Percentiles rank a stretch among this genome's conserved stretches.
phyloP scores from a whole-genome alignment of 2,797 vertebrate species.

The Leptodactylus fallax region DNA sequence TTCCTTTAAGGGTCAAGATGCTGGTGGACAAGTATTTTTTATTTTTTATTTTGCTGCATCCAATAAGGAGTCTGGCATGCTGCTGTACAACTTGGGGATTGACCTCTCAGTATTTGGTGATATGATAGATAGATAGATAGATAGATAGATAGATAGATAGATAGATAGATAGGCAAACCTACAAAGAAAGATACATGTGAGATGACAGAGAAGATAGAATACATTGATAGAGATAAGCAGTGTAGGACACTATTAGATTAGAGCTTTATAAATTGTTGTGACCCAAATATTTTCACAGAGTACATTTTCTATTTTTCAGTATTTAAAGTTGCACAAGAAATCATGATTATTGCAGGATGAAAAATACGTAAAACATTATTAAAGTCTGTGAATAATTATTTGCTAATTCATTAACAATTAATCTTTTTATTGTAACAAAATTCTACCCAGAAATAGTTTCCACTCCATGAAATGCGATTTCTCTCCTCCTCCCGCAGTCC shows the following conservation, averaged over 20 bases:
- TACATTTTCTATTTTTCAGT: background rate
- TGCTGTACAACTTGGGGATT: no score
- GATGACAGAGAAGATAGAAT: background rate
- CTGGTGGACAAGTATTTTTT: no score
- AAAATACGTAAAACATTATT: background rate
- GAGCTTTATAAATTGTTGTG: background rate
- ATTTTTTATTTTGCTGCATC: no score
- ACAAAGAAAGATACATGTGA: background rate
- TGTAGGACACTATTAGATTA: no score
- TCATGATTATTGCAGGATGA: background rate
- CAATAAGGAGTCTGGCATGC: no score
- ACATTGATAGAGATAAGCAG: background rate
- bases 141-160: background rate
- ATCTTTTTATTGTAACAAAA: background rate
- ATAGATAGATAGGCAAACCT: background rate
- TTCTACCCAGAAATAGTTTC: slow-evolving; percentile 6
- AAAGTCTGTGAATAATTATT: background rate
- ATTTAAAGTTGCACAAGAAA: background rate
- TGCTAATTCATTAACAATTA: slow-evolving; percentile 14
- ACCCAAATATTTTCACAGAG: background rate
- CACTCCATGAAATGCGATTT: slow-evolving; percentile 11
- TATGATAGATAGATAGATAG: background rate
- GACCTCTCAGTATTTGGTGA: no score
- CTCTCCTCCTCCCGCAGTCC: slow-evolving; percentile 11
- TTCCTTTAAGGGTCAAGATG: no score